Base-by-base conservation (phyloP, 2,888 invertebrate species). In the Tetranychus truncatus region DNA sequence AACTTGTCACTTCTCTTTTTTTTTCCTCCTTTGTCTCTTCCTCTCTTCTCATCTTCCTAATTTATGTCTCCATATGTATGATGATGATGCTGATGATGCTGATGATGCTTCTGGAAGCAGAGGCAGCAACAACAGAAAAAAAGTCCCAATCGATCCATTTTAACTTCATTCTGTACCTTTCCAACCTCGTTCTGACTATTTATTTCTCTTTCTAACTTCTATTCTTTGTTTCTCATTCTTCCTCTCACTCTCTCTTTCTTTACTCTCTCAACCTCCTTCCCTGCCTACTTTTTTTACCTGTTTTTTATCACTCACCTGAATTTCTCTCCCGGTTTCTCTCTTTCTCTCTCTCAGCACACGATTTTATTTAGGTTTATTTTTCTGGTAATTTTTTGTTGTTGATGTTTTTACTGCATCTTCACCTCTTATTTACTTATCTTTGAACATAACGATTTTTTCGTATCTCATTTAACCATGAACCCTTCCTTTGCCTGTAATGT, bases 31-130 rank as follows among this genome's bases (percentile, higher is more conserved):
- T 24, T 69, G 6, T 18, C 69, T 69, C 67, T 67, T n/a, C 18
- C 67, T 67, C 67, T 67, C 67, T 67, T 21, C 21, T 21, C 21
- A n/a, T 67, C 67, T 67, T 18, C 67, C n/a, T 67, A 67, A 67
- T 67, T 24, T 24, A 24, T 9, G 11, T 20, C 69, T 69, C 11
- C 69, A 9, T 24, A 20, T 20, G n/a, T 69, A 24, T 24, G 20
- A 21, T 20, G 20, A 20, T 69, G 11, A 21, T 20, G 24, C 5
- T 21, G 20, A 20, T 69, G 11, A 21, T 20, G 24, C 5, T 21
- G 20, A 18, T 69, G 69, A 18, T 69, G 69, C 21, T 69, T 69
- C 55, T 55, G 9, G 55, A 55, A 34, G 34, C 34, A 34, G 34
- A 34, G 34, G 34, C 55, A 15, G 9, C 7, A 55, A 9, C 55